Percentiles rank a stretch among this genome's conserved stretches.
phyloP scores from a whole-genome alignment of 2,888 invertebrate species.

The Lordiphosa andalusiaca region DNA sequence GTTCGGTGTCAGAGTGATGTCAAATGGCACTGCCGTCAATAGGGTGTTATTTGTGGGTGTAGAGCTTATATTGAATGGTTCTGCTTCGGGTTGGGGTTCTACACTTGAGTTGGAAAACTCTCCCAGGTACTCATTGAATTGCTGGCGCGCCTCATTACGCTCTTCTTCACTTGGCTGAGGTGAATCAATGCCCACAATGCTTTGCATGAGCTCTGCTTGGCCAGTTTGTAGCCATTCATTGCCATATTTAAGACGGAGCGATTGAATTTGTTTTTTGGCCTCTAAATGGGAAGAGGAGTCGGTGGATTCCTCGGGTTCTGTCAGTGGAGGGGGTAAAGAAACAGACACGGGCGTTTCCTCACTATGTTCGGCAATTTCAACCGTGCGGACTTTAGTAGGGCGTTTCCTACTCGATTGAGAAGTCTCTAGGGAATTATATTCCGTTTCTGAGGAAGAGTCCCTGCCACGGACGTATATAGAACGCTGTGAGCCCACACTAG shows the following conservation, averaged over 20 bases:
- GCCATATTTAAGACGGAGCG: slow-evolving; percentile 83
- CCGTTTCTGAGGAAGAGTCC: slow-evolving; percentile 44
- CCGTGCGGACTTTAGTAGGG: slow-evolving; percentile 80
- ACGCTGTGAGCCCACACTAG: slow-evolving; percentile 76
- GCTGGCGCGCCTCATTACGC: slow-evolving; percentile 59
- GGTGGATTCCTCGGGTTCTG: slow-evolving; percentile 38
- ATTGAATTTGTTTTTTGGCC: slow-evolving; percentile 83
- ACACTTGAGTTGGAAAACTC: slow-evolving; percentile 42
- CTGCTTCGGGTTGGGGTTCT: not conserved
- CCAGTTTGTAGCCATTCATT: slow-evolving; percentile 83
- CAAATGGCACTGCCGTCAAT: slow-evolving; percentile 21
- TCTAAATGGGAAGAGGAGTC: slow-evolving; percentile 81
- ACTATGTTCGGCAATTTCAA: slow-evolving; percentile 75
- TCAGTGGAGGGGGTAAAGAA: not conserved
- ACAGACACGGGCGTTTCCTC: slow-evolving; percentile 3
- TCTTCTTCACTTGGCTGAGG: slow-evolving; percentile 37
- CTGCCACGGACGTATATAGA: slow-evolving; percentile 43
- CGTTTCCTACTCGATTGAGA: slow-evolving; percentile 58
- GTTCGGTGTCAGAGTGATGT: slow-evolving; percentile 45
- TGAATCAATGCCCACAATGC: slow-evolving; percentile 80
- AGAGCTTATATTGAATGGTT: slow-evolving; percentile 44
- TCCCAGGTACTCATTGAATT: slow-evolving; percentile 72
- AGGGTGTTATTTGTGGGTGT: slow-evolving; percentile 56
- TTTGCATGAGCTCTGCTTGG: slow-evolving; percentile 82
- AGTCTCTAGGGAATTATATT: slow-evolving; percentile 18